phyloP scores from a whole-genome alignment of 1,140 invertebrate species.

The Dendrolimus punctatus region DNA sequence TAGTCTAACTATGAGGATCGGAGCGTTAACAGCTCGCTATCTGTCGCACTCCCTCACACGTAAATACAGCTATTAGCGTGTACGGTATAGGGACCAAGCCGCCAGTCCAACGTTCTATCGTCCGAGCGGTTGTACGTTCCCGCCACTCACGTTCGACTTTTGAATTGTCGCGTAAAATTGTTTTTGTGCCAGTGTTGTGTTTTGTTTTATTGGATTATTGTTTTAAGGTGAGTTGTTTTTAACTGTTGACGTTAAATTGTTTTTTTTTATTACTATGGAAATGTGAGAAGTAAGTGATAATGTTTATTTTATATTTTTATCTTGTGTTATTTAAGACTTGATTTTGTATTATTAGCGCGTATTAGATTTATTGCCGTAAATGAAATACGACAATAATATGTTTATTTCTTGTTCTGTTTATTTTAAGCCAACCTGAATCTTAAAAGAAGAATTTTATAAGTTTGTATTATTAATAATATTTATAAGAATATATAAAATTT shows the following conservation, averaged over 20 bases:
- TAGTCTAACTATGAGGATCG: conserved; percentile 69
- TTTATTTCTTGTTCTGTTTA: too few relatives aligned
- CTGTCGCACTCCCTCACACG: conserved; percentile 29
- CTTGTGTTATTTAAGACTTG: conserved; percentile 3
- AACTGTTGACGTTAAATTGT: background rate
- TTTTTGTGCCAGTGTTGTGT: conserved; percentile 13
- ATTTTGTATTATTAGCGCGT: background rate
- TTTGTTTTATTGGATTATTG: conserved; percentile 6
- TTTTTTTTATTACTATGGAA: background rate
- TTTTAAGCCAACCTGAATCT: too few relatives aligned
- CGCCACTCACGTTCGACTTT: conserved; percentile 46
- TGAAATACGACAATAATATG: too few relatives aligned
- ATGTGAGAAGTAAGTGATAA: too few relatives aligned
- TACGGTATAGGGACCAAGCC: conserved; percentile 4
- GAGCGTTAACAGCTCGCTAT: conserved; percentile 51
- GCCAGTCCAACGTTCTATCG: conserved; percentile 25
- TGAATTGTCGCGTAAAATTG: conserved; percentile 27
- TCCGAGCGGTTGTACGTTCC: conserved; percentile 22
- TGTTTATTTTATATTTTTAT: too few relatives aligned
- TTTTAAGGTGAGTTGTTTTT: conserved; percentile 4
- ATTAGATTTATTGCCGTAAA: too few relatives aligned
- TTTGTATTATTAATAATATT: too few relatives aligned
- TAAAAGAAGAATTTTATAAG: too few relatives aligned
- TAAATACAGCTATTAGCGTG: conserved; percentile 16
- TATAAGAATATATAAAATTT: too few relatives aligned